Percentiles rank a stretch among this genome's conserved stretches.
phyloP scores from a whole-genome alignment of 1,140 invertebrate species.

The Drosophila nigromelanica region DNA sequence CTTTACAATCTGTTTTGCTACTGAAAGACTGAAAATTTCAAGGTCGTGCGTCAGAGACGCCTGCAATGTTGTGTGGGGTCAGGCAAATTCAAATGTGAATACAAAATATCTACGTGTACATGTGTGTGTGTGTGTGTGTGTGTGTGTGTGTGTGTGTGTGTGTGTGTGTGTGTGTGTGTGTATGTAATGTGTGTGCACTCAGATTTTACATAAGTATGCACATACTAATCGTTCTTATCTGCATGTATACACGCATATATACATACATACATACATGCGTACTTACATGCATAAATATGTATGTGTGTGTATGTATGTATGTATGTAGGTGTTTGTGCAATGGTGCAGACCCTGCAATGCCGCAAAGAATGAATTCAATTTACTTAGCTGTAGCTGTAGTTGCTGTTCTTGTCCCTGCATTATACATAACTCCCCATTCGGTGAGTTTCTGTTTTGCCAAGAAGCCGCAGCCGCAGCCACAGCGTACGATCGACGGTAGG shows the following conservation, averaged over 20 bases:
- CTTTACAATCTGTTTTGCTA: not conserved
- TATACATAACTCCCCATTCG: conserved; percentile 57
- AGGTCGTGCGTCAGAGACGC: conserved; percentile 59
- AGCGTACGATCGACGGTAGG: conserved; percentile 57
- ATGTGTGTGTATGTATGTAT: not conserved
- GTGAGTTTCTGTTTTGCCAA: conserved; percentile 64
- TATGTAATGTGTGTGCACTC: conserved; percentile 1
- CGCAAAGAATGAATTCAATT: conserved; percentile 34
- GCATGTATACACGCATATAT: not conserved
- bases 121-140: conserved; percentile 4
- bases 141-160: too few species aligned
- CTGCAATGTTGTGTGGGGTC: conserved; percentile 75
- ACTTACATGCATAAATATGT: not conserved
- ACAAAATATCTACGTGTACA: conserved; percentile 14
- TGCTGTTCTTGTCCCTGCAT: conserved; percentile 28
- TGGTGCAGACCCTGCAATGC: conserved; percentile 7
- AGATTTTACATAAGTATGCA: not conserved
- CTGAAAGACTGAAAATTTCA: conserved; percentile 52
- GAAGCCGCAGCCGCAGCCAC: conserved; percentile 8
- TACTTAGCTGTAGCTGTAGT: conserved; percentile 20
- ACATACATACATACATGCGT: not conserved
- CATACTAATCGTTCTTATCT: not conserved
- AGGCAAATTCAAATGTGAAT: conserved; percentile 55
- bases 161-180: not conserved
- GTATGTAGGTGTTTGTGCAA: conserved; percentile 1